Percentiles rank a stretch among this genome's conserved stretches.
These are phyloP conservation scores for Lasaia peninsularis DNA, from an alignment of 1,140 invertebrate genomes.

Conservation along the genomic window DNA sequence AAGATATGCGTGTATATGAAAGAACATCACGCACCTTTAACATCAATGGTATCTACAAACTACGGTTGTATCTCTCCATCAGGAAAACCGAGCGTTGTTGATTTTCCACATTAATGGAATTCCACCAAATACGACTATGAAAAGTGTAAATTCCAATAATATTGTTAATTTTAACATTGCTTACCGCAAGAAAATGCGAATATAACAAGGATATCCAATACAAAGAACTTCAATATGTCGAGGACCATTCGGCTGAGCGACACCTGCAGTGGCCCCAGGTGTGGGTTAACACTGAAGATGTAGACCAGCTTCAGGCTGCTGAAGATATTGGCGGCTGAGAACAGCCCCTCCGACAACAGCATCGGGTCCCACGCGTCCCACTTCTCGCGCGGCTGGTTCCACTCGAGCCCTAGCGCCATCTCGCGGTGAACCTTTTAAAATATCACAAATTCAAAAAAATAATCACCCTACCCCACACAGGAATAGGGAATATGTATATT, in stretches of 20 bases:
- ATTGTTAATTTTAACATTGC: conserved; percentile 36
- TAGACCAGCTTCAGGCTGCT: conserved; percentile 98
- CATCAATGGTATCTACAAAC: too few species aligned
- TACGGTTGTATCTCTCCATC: too few species aligned
- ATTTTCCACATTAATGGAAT: too few species aligned
- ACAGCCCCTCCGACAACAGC: conserved; percentile 96
- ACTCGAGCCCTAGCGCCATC: conserved; percentile 70
- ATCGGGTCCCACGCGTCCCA: conserved; percentile 99
- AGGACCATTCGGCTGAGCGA: conserved; percentile 98
- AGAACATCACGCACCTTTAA: too few species aligned
- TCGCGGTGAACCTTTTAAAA: conserved; percentile 81
- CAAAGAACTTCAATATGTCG: conserved; percentile 98
- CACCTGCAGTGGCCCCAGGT: conserved; percentile 97
- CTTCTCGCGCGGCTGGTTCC: conserved; percentile 85
- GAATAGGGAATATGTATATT: too few species aligned
- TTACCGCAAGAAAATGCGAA: conserved; percentile 98
- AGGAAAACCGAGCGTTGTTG: too few species aligned
- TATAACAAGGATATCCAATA: conserved; percentile 95
- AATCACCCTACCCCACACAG: too few species aligned
- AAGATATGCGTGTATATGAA: too few species aligned
- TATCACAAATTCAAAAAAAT: not conserved
- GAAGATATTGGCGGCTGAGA: conserved; percentile 97
- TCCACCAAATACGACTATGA: too few species aligned
- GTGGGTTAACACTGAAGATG: conserved; percentile 99
- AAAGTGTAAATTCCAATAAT: too few species aligned